These are phyloP conservation scores for Neogobius melanostomus DNA, from an alignment of 2,113 vertebrate species.

Conservation along the genomic window DNA sequence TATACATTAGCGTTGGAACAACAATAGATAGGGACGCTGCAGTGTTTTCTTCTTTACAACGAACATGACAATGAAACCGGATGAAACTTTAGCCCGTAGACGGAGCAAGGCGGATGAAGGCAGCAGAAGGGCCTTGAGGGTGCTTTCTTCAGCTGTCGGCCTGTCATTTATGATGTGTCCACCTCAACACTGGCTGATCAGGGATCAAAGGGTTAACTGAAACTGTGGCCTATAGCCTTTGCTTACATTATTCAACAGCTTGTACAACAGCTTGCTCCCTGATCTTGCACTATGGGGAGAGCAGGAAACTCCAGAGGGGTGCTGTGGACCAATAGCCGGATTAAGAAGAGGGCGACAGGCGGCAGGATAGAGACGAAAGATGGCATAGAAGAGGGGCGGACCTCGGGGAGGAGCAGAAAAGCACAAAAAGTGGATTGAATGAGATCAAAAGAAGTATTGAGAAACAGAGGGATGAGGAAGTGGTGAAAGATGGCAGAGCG, in stretches of 20 bases:
- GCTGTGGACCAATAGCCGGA: slow-evolving; percentile 55
- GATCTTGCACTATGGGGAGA: slow-evolving; percentile 63
- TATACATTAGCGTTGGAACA: slow-evolving; percentile 73
- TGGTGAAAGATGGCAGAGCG: slow-evolving; percentile 58
- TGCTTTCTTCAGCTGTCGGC: slow-evolving; percentile 44
- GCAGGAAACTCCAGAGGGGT: slow-evolving; percentile 57
- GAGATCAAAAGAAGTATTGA: slow-evolving; percentile 64
- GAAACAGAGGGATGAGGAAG: slow-evolving; percentile 65
- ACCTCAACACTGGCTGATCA: slow-evolving; percentile 60
- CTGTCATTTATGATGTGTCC: slow-evolving; percentile 58
- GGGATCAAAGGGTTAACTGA: slow-evolving; percentile 75
- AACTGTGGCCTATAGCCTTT: slow-evolving; percentile 64
- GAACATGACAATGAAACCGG: slow-evolving; percentile 47
- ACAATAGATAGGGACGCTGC: slow-evolving; percentile 52
- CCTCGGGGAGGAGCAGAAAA: slow-evolving; percentile 28
- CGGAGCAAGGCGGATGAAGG: slow-evolving; percentile 24
- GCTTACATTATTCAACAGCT: slow-evolving; percentile 77
- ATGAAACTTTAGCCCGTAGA: slow-evolving; percentile 50
- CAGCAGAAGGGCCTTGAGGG: slow-evolving; percentile 44
- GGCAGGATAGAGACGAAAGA: slow-evolving; percentile 45
- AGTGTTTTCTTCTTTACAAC: slow-evolving; percentile 51
- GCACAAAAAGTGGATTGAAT: slow-evolving; percentile 17
- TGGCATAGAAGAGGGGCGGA: slow-evolving; percentile 39
- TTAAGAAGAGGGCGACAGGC: slow-evolving; percentile 58
- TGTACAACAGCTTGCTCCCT: slow-evolving; percentile 71